Evolutionary conservation across 2,888 invertebrate genomes (phyloP).

Genomic region (Lasioglossum pauxillum): DNA sequence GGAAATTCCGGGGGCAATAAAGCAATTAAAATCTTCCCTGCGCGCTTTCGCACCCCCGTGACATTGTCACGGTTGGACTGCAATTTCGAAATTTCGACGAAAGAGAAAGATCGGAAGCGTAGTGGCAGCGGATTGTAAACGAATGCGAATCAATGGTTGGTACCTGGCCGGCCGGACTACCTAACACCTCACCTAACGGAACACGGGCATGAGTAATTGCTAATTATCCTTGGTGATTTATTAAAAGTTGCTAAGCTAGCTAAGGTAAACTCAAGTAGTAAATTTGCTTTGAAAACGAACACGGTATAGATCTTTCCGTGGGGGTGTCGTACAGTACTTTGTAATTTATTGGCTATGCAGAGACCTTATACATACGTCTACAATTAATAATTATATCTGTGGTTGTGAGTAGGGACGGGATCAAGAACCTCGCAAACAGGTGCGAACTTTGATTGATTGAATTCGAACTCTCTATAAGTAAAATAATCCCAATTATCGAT

Average conservation of each 20-base stretch:
- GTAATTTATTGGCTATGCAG: constrained; percentile 6
- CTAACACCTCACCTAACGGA: constrained; percentile 45
- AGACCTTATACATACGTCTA: background rate
- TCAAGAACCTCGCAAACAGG: too few relatives aligned
- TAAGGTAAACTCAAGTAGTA: constrained; percentile 33
- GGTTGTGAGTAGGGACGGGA: too few relatives aligned
- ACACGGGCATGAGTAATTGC: constrained; percentile 24
- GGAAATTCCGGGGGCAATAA: constrained; percentile 74
- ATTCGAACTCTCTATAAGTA: too few relatives aligned
- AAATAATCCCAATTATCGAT: too few relatives aligned
- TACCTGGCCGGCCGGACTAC: constrained; percentile 17
- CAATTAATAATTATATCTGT: too few relatives aligned
- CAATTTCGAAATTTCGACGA: constrained; percentile 46
- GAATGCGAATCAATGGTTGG: constrained; percentile 11
- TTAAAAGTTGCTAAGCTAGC: constrained; percentile 40
- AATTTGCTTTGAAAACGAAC: constrained; percentile 26
- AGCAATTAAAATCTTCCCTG: constrained; percentile 72
- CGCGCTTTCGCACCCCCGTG: background rate
- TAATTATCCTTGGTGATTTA: constrained; percentile 61
- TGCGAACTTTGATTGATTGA: too few relatives aligned
- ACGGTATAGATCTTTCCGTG: background rate
- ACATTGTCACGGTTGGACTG: background rate
- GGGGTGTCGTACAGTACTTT: background rate
- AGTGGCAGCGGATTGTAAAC: constrained; percentile 38
- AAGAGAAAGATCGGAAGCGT: constrained; percentile 15